These are phyloP conservation scores for Rhynchomys soricoides DNA, from an alignment of 2,113 vertebrate species.

Conservation along the genomic window DNA sequence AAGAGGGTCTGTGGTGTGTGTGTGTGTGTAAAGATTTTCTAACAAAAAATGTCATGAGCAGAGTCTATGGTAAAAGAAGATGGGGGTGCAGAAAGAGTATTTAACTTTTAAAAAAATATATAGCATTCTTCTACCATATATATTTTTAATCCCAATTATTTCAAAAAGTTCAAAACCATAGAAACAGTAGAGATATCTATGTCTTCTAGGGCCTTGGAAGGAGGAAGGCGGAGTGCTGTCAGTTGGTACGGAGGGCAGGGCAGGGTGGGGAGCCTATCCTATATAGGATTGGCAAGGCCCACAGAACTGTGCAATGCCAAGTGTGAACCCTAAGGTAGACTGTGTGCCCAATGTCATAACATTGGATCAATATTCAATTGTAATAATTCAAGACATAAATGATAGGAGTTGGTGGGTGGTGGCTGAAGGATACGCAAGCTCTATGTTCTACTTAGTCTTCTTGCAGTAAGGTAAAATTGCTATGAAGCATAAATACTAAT, in stretches of 20 bases:
- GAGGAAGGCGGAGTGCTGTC: not conserved
- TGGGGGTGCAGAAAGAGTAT: not conserved
- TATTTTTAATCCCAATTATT: not conserved
- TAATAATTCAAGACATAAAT: not conserved
- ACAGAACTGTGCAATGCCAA: not conserved
- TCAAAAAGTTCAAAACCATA: not conserved
- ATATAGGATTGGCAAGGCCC: not conserved
- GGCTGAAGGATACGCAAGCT: not conserved
- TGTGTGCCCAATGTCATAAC: not conserved
- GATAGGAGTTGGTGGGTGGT: not conserved
- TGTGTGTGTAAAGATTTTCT: conserved; percentile 16
- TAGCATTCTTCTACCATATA: not conserved
- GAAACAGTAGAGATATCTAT: not conserved
- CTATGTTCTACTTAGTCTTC: not conserved
- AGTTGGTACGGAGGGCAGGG: not conserved
- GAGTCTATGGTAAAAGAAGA: not conserved
- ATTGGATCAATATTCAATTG: not conserved
- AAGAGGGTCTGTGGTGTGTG: not conserved
- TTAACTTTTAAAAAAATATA: not conserved
- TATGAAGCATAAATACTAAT: conserved; percentile 12
- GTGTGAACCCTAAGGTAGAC: not conserved
- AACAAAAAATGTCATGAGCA: not conserved
- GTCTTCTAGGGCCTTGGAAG: not conserved
- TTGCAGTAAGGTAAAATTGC: not conserved
- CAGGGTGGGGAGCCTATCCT: not conserved